Evolutionary conservation across 2,113 vertebrate genomes (phyloP).

Genomic region (Chinchilla lanigera): DNA sequence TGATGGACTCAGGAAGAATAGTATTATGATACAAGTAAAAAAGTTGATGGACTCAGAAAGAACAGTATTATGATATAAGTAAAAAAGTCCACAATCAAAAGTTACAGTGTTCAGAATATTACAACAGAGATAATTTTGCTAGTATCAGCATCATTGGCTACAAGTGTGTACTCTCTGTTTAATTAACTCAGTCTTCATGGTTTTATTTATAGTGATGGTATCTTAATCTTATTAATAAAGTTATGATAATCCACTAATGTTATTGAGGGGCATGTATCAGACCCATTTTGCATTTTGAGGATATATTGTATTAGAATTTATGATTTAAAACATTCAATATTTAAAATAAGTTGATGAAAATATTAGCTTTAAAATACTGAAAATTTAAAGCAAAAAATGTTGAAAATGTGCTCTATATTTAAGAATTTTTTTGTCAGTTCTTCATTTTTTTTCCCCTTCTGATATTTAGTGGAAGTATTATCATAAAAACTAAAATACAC

Average conservation of each 20-base stretch:
- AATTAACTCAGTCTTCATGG: background rate
- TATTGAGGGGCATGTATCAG: background rate
- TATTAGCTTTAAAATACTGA: slow-evolving; percentile 35
- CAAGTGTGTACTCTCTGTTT: background rate
- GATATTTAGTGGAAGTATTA: slow-evolving; percentile 35
- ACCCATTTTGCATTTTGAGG: slow-evolving; percentile 1
- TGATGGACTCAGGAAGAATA: slow-evolving; percentile 19
- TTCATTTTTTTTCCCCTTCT: background rate
- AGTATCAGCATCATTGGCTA: background rate
- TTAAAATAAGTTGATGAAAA: background rate
- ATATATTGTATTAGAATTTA: slow-evolving; percentile 46
- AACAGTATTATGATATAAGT: background rate
- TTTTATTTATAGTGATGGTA: background rate
- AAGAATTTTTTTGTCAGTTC: background rate
- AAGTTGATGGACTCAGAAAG: background rate
- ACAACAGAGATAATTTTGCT: slow-evolving; percentile 9
- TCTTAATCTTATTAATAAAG: slow-evolving; percentile 32
- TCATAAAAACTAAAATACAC: slow-evolving; percentile 18
- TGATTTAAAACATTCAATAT: slow-evolving; percentile 61
- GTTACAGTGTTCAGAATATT: background rate
- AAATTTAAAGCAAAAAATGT: background rate
- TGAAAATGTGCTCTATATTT: background rate
- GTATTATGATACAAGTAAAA: background rate
- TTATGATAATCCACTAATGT: background rate
- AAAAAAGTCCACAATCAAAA: background rate